These are phyloP conservation scores for Myotis vivesi DNA, from an alignment of 2,797 vertebrate species.

Conservation along the genomic window DNA sequence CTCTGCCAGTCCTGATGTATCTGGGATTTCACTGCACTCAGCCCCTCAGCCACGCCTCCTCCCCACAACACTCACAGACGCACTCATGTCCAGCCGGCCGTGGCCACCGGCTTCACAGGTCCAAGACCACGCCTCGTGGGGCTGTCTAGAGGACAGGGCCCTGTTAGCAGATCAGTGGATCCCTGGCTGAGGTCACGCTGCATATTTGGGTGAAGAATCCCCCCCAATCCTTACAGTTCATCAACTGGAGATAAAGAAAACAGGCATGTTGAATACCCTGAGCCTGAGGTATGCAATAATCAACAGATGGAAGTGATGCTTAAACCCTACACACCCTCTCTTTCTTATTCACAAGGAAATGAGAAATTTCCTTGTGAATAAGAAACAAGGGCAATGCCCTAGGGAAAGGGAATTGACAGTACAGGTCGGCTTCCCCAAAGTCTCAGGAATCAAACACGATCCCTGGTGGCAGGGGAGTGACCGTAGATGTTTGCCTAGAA, in stretches of 20 bases:
- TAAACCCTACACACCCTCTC: not conserved
- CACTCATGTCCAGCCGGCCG: not conserved
- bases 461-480: not conserved
- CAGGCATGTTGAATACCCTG: not conserved
- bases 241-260: not conserved
- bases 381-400: not conserved
- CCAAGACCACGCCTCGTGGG: not conserved
- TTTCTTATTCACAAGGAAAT: no score
- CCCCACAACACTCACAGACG: not conserved
- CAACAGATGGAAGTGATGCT: not conserved
- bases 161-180: not conserved
- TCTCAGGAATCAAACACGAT: not conserved
- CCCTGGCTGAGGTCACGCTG: not conserved
- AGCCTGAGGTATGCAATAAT: not conserved
- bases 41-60: not conserved
- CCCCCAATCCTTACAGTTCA: not conserved
- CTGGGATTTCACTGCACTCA: slow-evolving; percentile 37
- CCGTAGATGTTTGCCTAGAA: not conserved
- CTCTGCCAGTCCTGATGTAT: slow-evolving; percentile 50
- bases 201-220: not conserved
- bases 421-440: not conserved
- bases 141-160: not conserved
- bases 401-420: not conserved
- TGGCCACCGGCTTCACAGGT: not conserved
- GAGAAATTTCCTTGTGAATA: no score